These are phyloP conservation scores for Phycodurus eques DNA, from an alignment of 2,113 vertebrate species.

Conservation along the genomic window DNA sequence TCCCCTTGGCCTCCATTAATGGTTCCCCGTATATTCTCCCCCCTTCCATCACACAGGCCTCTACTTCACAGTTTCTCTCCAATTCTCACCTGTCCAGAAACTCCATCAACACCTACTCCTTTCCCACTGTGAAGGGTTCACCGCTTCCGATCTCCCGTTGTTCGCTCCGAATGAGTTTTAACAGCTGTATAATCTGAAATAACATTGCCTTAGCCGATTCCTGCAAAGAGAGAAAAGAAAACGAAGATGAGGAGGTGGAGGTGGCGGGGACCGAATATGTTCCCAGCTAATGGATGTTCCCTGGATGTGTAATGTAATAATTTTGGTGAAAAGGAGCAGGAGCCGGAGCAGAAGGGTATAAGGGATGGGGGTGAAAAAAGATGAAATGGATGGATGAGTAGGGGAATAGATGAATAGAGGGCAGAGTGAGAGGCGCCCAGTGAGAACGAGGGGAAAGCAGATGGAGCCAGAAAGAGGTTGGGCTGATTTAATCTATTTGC, in stretches of 20 bases:
- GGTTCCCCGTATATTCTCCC: constrained; percentile 64
- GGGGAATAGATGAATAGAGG: constrained; percentile 54
- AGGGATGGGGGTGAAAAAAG: constrained; percentile 22
- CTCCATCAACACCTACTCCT: constrained; percentile 69
- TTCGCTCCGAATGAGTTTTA: constrained; percentile 72
- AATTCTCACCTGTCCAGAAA: constrained; percentile 70
- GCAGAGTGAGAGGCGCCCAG: constrained; percentile 39
- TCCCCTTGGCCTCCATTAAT: constrained; percentile 55
- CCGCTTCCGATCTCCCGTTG: constrained; percentile 66
- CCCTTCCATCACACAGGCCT: constrained; percentile 66
- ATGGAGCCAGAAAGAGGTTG: constrained; percentile 60
- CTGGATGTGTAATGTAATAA: constrained; percentile 72
- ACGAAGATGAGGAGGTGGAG: constrained; percentile 17
- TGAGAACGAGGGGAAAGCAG: constrained; percentile 53
- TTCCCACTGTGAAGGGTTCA: constrained; percentile 59
- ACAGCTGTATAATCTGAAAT: constrained; percentile 77
- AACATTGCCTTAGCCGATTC: constrained; percentile 65
- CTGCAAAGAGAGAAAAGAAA: constrained; percentile 37
- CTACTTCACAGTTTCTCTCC: constrained; percentile 63
- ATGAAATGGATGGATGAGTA: constrained; percentile 54
- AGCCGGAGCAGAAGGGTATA: constrained; percentile 7
- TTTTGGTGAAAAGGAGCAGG: constrained; percentile 63
- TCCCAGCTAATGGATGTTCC: constrained; percentile 71
- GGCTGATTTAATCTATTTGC: constrained; percentile 71
- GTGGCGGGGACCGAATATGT: constrained; percentile 60